Percentiles rank a stretch among this genome's conserved stretches.
Evolutionary conservation across 2,113 vertebrate species (phyloP).

Genomic region (Paramisgurnus dabryanus): DNA sequence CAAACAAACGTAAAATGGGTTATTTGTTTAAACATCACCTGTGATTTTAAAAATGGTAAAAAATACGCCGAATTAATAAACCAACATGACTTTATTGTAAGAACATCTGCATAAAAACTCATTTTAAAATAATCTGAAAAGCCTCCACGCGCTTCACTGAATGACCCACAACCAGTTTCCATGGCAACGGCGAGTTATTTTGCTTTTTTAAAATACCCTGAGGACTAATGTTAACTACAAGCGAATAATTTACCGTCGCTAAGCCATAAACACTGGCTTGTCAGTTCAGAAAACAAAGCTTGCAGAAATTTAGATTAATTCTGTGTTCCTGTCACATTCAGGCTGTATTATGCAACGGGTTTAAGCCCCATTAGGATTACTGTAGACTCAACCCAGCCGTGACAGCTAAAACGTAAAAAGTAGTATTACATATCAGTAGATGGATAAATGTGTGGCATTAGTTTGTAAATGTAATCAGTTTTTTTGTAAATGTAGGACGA

Average conservation of each 20-base stretch:
- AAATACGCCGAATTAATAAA: too few relatives aligned
- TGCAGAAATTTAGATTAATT: conserved; percentile 2
- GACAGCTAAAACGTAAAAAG: conserved; percentile 56
- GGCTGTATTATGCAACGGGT: conserved; percentile 45
- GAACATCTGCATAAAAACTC: too few relatives aligned
- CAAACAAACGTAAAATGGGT: too few relatives aligned
- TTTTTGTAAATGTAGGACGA: background rate
- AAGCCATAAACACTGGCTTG: background rate
- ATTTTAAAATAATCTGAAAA: too few relatives aligned
- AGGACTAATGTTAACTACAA: conserved; percentile 14
- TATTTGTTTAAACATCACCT: too few relatives aligned
- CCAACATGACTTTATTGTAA: too few relatives aligned
- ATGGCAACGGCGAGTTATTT: conserved; percentile 46
- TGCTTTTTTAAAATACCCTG: conserved; percentile 9
- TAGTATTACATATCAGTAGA: background rate
- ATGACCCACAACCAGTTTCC: conserved; percentile 17
- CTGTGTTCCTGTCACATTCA: conserved; percentile 25
- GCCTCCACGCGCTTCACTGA: too few relatives aligned
- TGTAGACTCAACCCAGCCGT: conserved; percentile 63
- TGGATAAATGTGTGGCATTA: background rate
- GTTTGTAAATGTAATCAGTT: background rate
- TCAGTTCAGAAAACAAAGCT: background rate
- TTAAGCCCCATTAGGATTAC: conserved; percentile 68
- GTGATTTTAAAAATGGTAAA: too few relatives aligned
- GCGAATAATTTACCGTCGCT: background rate